Evolutionary conservation across 2,888 invertebrate genomes (phyloP), one percentile per base, ranked within the genome.

Genomic region (Polietes domitor): DNA sequence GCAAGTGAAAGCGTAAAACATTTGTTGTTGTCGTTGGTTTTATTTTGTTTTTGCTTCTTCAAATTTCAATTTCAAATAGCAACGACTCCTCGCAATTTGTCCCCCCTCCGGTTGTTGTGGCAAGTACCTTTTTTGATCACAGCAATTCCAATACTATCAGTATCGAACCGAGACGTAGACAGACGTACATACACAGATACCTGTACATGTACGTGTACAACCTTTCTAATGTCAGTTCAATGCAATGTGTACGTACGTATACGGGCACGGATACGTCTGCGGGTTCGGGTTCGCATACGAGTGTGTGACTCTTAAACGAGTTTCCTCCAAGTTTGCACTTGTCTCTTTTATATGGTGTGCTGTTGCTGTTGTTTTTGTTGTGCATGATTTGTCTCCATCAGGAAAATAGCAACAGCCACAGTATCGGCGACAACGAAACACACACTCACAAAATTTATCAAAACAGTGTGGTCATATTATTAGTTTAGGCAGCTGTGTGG

Each of bases 1-100:
- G 63, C 77, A 80, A 83, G 83, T 83, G 83, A 83, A 83, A 83
- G 83, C 80, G 80, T 74, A 61, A 55, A 83, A 80, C 21, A 70
- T 77, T 58, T 79, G 21, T 43, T 73, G 65, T 78, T 50, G 47
- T 70, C 21, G 32, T 61, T 74, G 43, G 32, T 47, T 0, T n/a
- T 65, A 53, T 71, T 71, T 26, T 43, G 21, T 70, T 80, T 32
- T 70, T 43, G 1, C 21, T 55, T 68, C 71, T 74, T 26, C 58
- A 37, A 83, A 76, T 58, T 47, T 58, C 79, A 72, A 72, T 78
- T 78, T 71, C n/a, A 61, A 63, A 75, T 32, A 61, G 43, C 75
- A 32, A 72, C 47, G 21, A 61, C 24, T 53, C 58, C 68, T 63
- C 74, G 43, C n/a, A 47, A 2, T 47, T 47, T 12, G 15, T 47